Evolutionary conservation across 2,888 invertebrate genomes (phyloP).

Genomic region (Luperina nickerlii): DNA sequence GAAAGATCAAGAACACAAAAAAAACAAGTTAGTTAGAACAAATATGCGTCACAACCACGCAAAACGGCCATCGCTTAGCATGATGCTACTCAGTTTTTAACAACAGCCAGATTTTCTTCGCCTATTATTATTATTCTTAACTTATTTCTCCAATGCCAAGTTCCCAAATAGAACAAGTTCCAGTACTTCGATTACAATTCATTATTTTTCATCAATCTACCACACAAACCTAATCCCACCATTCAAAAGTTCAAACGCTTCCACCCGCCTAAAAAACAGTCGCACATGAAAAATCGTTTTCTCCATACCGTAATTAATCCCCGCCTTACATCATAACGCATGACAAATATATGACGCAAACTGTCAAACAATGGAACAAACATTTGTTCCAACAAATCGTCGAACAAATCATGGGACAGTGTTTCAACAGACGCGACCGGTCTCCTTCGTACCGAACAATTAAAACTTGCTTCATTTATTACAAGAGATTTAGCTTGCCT

Average conservation of each 20-base stretch:
- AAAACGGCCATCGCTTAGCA: not conserved
- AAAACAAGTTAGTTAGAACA: too few relatives aligned
- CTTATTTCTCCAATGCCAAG: not conserved
- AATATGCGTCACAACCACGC: not conserved
- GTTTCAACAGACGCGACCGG: slow-evolving; percentile 62
- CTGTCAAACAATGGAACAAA: slow-evolving; percentile 54
- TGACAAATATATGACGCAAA: slow-evolving; percentile 44
- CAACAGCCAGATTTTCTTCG: not conserved
- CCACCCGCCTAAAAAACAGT: not conserved
- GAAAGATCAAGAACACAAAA: too few relatives aligned
- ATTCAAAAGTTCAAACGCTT: not conserved
- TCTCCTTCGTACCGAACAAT: slow-evolving; percentile 62
- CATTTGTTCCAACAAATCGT: slow-evolving; percentile 60
- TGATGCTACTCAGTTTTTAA: not conserved
- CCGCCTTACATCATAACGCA: slow-evolving; percentile 10
- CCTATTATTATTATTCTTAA: not conserved
- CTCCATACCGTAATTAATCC: slow-evolving; percentile 27
- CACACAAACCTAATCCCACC: not conserved
- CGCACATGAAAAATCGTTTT: slow-evolving; percentile 25
- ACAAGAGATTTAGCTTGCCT: slow-evolving; percentile 63
- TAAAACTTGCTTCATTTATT: slow-evolving; percentile 71
- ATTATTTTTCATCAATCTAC: too few relatives aligned
- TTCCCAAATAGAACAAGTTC: too few relatives aligned
- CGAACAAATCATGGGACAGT: slow-evolving; percentile 60
- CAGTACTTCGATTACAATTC: not conserved